phyloP scores from a whole-genome alignment of 2,797 vertebrate genomes.

The Syncerus caffer region DNA sequence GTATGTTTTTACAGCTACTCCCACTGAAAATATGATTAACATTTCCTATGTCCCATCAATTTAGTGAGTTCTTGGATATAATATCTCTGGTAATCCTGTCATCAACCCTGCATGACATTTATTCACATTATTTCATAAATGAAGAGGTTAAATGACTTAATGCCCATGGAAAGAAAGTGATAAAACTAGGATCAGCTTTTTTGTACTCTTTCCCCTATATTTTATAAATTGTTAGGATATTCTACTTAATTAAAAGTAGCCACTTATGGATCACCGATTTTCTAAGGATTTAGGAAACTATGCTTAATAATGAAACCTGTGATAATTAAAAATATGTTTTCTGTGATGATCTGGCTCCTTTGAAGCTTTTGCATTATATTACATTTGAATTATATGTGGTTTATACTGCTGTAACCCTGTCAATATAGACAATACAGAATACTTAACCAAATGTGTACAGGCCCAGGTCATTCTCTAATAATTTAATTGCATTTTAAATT shows the following conservation, averaged over 20 bases:
- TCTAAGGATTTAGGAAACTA: slow-evolving; percentile 39
- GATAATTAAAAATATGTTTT: background rate
- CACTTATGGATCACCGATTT: slow-evolving; percentile 38
- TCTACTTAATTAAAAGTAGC: slow-evolving; percentile 48
- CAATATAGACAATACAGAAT: background rate
- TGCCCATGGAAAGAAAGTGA: background rate
- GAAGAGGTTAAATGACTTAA: slow-evolving; percentile 22
- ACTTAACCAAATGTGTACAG: background rate
- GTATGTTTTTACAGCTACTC: background rate
- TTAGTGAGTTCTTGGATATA: background rate
- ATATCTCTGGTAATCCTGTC: background rate
- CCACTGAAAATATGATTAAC: background rate
- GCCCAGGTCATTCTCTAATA: background rate
- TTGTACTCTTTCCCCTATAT: background rate
- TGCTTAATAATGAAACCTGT: background rate
- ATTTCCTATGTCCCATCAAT: background rate
- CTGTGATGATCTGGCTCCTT: background rate
- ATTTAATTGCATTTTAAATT: background rate
- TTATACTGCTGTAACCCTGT: background rate
- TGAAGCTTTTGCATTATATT: background rate
- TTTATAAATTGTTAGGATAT: background rate
- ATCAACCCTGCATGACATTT: background rate
- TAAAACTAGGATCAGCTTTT: background rate
- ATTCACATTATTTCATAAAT: background rate
- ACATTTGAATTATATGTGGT: background rate